Percentiles rank a stretch among this genome's conserved stretches.
Evolutionary conservation across 2,113 vertebrate genomes (phyloP).

Genomic region (Marcusenius ussheri): DNA sequence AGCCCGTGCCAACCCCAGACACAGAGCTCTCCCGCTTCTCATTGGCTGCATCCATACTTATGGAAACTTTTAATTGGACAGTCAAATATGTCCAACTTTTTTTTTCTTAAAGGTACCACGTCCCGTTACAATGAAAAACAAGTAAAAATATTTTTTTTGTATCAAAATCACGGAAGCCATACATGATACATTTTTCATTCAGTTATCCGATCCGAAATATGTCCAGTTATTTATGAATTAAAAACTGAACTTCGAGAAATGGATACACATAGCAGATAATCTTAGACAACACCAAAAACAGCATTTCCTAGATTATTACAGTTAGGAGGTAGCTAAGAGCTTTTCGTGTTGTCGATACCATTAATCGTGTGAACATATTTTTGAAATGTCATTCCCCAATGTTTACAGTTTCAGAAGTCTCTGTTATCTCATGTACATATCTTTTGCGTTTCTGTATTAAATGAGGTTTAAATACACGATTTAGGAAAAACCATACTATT

Average conservation of each 20-base stretch:
- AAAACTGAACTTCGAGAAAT: background rate
- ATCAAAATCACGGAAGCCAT: background rate
- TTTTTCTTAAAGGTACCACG: slow-evolving; percentile 20
- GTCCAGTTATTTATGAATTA: background rate
- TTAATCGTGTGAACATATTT: background rate
- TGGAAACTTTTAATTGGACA: slow-evolving; percentile 39
- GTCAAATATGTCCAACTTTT: slow-evolving; percentile 20
- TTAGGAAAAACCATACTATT: background rate
- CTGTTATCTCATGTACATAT: background rate
- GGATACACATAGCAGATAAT: background rate
- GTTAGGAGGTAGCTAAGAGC: background rate
- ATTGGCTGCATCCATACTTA: slow-evolving; percentile 29
- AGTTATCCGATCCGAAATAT: background rate
- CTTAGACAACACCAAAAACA: background rate
- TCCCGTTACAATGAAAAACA: background rate
- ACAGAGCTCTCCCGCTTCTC: slow-evolving; percentile 22
- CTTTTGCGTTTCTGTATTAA: background rate
- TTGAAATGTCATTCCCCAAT: background rate
- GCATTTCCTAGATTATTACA: background rate
- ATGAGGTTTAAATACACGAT: background rate
- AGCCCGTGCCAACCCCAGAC: slow-evolving; percentile 20
- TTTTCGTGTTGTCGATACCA: background rate
- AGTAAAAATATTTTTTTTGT: background rate
- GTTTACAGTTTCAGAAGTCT: background rate
- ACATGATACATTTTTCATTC: background rate